phyloP scores from a whole-genome alignment of 2,113 vertebrate species.

The Oostethus manadensis region DNA sequence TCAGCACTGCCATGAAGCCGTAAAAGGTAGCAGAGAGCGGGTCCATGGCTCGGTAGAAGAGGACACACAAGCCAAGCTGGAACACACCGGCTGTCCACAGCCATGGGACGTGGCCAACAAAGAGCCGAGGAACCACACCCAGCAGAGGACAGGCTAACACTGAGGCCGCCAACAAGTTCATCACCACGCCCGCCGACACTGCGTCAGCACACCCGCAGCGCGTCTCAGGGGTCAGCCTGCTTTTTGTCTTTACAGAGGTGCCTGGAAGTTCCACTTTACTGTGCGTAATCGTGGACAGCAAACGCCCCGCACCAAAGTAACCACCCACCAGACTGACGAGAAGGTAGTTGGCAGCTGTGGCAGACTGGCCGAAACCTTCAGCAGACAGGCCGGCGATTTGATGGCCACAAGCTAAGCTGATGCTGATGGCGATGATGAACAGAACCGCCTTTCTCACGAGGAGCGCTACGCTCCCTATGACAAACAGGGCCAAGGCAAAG shows the following conservation, averaged over 20 bases:
- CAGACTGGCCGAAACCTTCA: constrained; percentile 66
- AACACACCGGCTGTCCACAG: constrained; percentile 79
- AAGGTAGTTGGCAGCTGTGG: constrained; percentile 77
- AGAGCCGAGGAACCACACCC: constrained; percentile 70
- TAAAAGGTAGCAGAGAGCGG: constrained; percentile 73
- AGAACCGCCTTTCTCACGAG: constrained; percentile 62
- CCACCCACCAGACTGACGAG: constrained; percentile 68
- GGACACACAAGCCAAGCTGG: constrained; percentile 74
- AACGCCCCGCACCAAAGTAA: constrained; percentile 75
- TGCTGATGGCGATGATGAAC: constrained; percentile 60
- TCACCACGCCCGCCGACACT: constrained; percentile 58
- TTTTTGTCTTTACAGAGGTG: constrained; percentile 41
- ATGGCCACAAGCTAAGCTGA: constrained; percentile 77
- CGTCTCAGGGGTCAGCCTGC: constrained; percentile 11
- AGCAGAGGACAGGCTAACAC: constrained; percentile 78
- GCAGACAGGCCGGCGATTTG: constrained; percentile 69
- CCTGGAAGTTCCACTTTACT: constrained; percentile 66
- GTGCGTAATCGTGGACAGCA: constrained; percentile 62
- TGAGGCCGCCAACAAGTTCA: constrained; percentile 79
- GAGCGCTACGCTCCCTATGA: constrained; percentile 67
- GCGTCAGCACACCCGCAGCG: constrained; percentile 33
- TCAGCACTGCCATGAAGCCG: constrained; percentile 76
- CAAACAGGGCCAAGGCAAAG: constrained; percentile 70
- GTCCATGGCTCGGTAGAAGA: constrained; percentile 75
- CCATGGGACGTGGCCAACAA: constrained; percentile 78